Base-by-base conservation (phyloP, 2,797 vertebrate species). In the Bufotes viridis region DNA sequence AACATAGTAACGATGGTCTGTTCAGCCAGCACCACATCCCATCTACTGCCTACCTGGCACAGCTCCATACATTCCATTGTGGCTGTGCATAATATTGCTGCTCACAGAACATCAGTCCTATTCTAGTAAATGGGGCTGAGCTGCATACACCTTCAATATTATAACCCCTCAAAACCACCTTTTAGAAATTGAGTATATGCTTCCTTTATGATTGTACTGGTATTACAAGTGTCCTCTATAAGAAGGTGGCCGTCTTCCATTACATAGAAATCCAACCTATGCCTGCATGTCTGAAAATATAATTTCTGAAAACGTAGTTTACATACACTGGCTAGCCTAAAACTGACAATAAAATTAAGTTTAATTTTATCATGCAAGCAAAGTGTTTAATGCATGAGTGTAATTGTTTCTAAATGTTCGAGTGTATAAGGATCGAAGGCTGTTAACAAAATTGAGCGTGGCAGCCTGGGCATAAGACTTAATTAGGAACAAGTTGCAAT, bases 351-450 rank as follows among this genome's bases (percentile, higher is more conserved):
- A 83, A 89, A 76, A 82, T 72, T 53, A 78, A 70, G 61, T 58
- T 57, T 86, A 79, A 87, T 89, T 81, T 83, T 79, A 78, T 87
- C 82, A 89, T 76, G 61, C 63, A 63, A 61, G 84, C 61, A 89
- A 83, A 83, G 72, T 79, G 61, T 87, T 89, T 87, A 86, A 87
- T 87, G 88, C 63, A 78, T 53, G 34, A 63, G 72, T 87, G 65
- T 89, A 89, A 89, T 89, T 87, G 88, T 83, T 89, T 78, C 63
- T 83, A 89, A 87, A 89, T 89, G 84, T 89, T 86, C 74, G 57
- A 86, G 85, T 82, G 55, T 87, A 82, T 89, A 89, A 78, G 61
- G 84, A 83, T 89, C 81, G 74, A 89, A 83, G 42, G 75, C 80
- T 83, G 78, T 89, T 87, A 89, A 87, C 74, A 89, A 65, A 87